Base-by-base conservation (phyloP, 1,140 invertebrate species). In the Stenopsyche tienmushanensis region DNA sequence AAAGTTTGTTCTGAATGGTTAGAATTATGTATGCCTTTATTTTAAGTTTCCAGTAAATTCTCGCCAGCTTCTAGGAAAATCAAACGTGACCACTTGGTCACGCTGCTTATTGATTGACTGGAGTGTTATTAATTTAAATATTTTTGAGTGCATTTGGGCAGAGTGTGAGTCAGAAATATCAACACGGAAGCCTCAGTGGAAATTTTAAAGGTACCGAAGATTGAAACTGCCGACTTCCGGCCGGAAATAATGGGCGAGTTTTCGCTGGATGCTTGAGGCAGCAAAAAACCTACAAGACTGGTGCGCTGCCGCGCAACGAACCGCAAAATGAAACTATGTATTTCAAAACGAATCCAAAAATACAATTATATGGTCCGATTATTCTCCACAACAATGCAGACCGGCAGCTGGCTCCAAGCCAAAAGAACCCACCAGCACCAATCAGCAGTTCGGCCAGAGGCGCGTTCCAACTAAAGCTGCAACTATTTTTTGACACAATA, bases 291-390 rank as follows among this genome's bases (percentile, higher is more conserved):
- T 13, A 34, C 29, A 34, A 3, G 17, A 15, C 47, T 10, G 23
- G 17, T 23, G 39, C 34, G 55, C 34, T 3, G 2, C 55, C 9
- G 50, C 10, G 50, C n/a, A 60, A 9, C 24, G 17, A 18, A 26
- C 42, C 58, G 58, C 23, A 26, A 60, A 60, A 60, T 47, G 7
- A 60, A 60, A 45, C 41, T 3, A 25, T 24, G 41, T 24, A 60
- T 44, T 47, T 45, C 10, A 24, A 23, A 60, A 49, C 42, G 41
- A 47, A 57, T 57, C 42, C 42, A 45, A 60, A 60, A 60, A 60
- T 60, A 60, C 58, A 60, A 60, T 60, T 60, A 60, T 60, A 42
- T 47, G 58, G 5, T 47, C 42, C 42, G 58, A 45, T 60, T 60
- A 60, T 60, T 60, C n/a, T 1, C 52, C 23, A 13, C 24, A 54